Percentiles rank a stretch among this genome's conserved stretches.
These are phyloP conservation scores for Notospermus geniculatus DNA, from an alignment of 1,140 invertebrate genomes.

Conservation along the genomic window DNA sequence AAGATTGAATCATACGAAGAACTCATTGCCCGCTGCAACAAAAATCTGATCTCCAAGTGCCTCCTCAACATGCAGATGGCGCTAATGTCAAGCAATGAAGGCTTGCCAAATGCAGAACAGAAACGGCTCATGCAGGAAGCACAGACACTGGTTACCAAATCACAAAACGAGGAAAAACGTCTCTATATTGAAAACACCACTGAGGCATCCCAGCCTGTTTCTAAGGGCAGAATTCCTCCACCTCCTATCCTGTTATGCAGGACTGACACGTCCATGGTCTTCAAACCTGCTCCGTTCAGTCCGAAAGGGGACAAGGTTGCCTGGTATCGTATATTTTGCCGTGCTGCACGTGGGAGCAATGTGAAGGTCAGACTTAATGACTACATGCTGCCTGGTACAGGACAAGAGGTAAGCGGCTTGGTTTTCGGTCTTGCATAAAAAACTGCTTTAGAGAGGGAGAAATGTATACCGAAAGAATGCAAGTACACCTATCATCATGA, in stretches of 20 bases:
- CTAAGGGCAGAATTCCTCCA: constrained; percentile 37
- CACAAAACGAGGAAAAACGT: constrained; percentile 43
- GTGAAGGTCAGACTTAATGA: constrained; percentile 53
- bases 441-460: constrained; percentile 3
- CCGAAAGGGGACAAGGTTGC: constrained; percentile 34
- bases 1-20: constrained; percentile 38
- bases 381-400: constrained; percentile 47
- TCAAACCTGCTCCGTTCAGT: constrained; percentile 43
- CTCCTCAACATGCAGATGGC: constrained; percentile 47
- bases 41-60: constrained; percentile 43
- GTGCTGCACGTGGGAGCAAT: constrained; percentile 43
- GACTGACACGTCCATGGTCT: constrained; percentile 49
- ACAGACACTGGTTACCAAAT: constrained; percentile 35
- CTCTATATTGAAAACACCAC: constrained; percentile 42
- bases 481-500: neutral
- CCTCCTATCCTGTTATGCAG: constrained; percentile 48
- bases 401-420: constrained; percentile 50
- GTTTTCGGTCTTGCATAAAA: constrained; percentile 5
- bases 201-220: constrained; percentile 8
- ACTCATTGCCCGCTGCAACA: constrained; percentile 35
- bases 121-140: constrained; percentile 43
- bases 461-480: neutral
- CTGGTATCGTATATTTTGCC: constrained; percentile 53
- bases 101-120: constrained; percentile 30
- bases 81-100: constrained; percentile 27